Evolutionary conservation across 2,888 invertebrate species (phyloP).

Genomic region (Caenorhabditis sp.): DNA sequence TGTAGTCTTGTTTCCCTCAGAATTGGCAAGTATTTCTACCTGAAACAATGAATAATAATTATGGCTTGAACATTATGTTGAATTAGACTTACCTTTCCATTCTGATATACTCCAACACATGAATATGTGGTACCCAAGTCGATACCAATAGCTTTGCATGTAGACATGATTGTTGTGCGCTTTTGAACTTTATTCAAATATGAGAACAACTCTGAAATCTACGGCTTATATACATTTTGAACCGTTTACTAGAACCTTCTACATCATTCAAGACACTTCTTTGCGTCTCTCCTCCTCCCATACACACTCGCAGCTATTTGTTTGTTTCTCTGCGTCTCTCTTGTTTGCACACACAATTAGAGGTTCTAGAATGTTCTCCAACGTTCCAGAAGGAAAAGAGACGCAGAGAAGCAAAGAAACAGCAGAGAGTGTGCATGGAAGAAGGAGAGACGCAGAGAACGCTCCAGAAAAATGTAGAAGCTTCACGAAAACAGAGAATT

Average conservation of each 20-base stretch:
- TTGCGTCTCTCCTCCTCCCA: neutral
- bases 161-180: constrained; percentile 37
- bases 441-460: neutral
- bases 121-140: constrained; percentile 55
- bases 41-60: constrained; percentile 12
- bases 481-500: neutral
- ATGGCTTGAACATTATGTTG: neutral
- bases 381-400: neutral
- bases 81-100: constrained; percentile 42
- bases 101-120: constrained; percentile 52
- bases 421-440: neutral
- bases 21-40: constrained; percentile 75
- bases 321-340: neutral
- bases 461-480: constrained; percentile 8
- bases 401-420: neutral
- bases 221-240: constrained; percentile 2
- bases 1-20: constrained; percentile 79
- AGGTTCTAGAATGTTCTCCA: constrained; percentile 7
- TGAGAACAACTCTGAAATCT: neutral
- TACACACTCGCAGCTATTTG: neutral
- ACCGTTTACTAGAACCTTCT: constrained; percentile 2
- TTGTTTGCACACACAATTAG: neutral
- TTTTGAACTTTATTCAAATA: neutral
- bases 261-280: constrained; percentile 2
- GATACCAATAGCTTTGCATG: constrained; percentile 57